phyloP scores from a whole-genome alignment of 2,888 invertebrate species.

The Acrocyrtus sp. region DNA sequence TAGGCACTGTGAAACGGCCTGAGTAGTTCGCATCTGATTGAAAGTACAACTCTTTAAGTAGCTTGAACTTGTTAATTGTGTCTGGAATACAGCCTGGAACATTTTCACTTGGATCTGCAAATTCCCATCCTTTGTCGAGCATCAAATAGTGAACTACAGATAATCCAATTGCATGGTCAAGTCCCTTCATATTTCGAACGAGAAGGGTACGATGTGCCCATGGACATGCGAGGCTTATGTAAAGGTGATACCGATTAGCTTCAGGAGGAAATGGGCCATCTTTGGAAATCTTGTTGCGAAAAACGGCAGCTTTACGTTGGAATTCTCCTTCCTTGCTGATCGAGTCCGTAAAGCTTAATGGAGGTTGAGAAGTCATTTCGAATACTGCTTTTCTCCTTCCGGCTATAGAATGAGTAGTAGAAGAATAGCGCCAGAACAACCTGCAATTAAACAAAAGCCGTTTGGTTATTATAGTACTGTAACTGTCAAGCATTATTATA shows the following conservation, averaged over 20 bases:
- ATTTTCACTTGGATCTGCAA: slow-evolving; percentile 25
- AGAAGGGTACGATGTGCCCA: slow-evolving; percentile 59
- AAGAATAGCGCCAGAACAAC: no score
- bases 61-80: slow-evolving; percentile 49
- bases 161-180: slow-evolving; percentile 54
- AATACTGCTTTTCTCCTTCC: no score
- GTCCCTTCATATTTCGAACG: slow-evolving; percentile 54
- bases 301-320: slow-evolving; percentile 43
- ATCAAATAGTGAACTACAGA: slow-evolving; percentile 58
- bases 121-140: slow-evolving; percentile 58
- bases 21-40: slow-evolving; percentile 45
- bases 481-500: no score
- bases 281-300: slow-evolving; percentile 48
- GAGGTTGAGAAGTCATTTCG: no score
- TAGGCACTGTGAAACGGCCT: slow-evolving; percentile 55
- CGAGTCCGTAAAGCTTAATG: slow-evolving; percentile 13
- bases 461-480: no score
- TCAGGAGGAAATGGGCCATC: slow-evolving; percentile 54
- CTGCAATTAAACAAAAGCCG: no score
- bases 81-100: slow-evolving; percentile 58
- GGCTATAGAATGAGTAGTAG: no score
- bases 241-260: slow-evolving; percentile 55
- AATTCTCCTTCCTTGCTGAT: slow-evolving; percentile 48
- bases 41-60: slow-evolving; percentile 46
- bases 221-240: slow-evolving; percentile 60